Evolutionary conservation across 2,797 vertebrate genomes (phyloP).

Genomic region (Poecilia velifera): DNA sequence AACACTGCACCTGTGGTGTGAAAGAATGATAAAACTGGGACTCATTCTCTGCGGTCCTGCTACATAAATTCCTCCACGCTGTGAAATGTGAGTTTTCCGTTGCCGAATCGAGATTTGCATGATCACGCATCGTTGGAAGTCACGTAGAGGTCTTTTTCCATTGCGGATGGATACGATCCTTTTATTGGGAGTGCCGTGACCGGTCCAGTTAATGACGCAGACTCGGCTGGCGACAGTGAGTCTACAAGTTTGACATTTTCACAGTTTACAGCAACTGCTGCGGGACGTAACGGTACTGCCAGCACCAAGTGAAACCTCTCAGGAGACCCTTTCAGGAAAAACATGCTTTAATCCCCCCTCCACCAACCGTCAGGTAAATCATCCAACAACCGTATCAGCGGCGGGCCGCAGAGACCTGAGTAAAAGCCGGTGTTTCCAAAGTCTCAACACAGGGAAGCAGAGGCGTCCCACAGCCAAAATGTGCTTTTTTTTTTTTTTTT

Average conservation of each 20-base stretch:
- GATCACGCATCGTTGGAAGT: slow-evolving; percentile 9
- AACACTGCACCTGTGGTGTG: slow-evolving; percentile 45
- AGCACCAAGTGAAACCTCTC: slow-evolving; percentile 50
- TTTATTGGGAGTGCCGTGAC: slow-evolving; percentile 77
- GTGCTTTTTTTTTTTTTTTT: neutral
- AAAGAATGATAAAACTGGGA: neutral
- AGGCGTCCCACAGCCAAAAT: neutral
- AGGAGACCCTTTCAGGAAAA: slow-evolving; percentile 11
- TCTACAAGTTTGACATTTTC: slow-evolving; percentile 90
- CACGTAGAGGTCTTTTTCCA: slow-evolving; percentile 45
- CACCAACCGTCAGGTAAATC: slow-evolving; percentile 43
- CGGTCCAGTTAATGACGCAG: slow-evolving; percentile 88
- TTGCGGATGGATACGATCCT: slow-evolving; percentile 83
- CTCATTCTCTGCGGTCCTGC: neutral
- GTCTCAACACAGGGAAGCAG: neutral
- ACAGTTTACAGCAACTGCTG: slow-evolving; percentile 87
- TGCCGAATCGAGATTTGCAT: slow-evolving; percentile 1
- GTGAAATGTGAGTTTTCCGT: neutral
- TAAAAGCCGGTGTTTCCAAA: neutral
- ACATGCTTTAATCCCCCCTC: neutral
- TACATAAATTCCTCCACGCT: neutral
- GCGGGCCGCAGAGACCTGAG: slow-evolving; percentile 1
- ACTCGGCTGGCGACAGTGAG: slow-evolving; percentile 84
- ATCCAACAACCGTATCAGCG: neutral
- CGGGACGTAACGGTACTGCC: slow-evolving; percentile 78